A percentile compares a stretch with the other conserved stretches of the same genome.
Evolutionary conservation across 92 coral and sea anemone genomes (phyloP).

Genomic region (Siderastrea radians): DNA sequence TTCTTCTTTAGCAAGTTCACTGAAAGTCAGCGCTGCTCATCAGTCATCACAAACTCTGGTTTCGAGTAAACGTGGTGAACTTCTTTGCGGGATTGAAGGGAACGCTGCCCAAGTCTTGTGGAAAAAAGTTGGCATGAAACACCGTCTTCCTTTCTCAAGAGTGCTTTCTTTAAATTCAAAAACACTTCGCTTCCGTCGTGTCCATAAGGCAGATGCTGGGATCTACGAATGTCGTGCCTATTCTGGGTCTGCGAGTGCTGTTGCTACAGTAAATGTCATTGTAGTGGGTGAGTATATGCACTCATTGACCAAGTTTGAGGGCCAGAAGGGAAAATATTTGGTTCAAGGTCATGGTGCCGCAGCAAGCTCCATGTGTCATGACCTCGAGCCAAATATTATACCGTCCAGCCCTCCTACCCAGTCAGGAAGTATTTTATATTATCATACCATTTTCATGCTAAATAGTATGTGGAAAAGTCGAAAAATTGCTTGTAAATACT

Average conservation of each 20-base stretch:
- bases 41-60: constrained; percentile 53
- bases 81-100: constrained; percentile 76
- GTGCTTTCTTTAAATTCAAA: constrained; percentile 55
- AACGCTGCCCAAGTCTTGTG: constrained; percentile 81
- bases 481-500: too few species aligned
- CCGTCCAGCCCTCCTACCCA: too few species aligned
- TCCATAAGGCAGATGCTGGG: constrained; percentile 74
- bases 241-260: constrained; percentile 56
- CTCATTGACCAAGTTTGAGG: neutral
- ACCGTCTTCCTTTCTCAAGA: constrained; percentile 39
- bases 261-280: constrained; percentile 69
- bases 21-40: constrained; percentile 67
- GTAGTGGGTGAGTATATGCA: constrained; percentile 63
- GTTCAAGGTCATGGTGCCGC: neutral
- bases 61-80: constrained; percentile 71
- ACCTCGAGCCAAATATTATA: too few species aligned
- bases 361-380: neutral
- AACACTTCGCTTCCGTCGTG: constrained; percentile 62
- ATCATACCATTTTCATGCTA: too few species aligned
- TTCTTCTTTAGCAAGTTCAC: neutral
- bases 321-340: neutral
- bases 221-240: constrained; percentile 74
- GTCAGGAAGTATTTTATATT: too few species aligned
- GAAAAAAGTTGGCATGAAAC: constrained; percentile 59
- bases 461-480: too few species aligned